Evolutionary conservation across 2,113 vertebrate species (phyloP).

Genomic region (Cariama cristata): DNA sequence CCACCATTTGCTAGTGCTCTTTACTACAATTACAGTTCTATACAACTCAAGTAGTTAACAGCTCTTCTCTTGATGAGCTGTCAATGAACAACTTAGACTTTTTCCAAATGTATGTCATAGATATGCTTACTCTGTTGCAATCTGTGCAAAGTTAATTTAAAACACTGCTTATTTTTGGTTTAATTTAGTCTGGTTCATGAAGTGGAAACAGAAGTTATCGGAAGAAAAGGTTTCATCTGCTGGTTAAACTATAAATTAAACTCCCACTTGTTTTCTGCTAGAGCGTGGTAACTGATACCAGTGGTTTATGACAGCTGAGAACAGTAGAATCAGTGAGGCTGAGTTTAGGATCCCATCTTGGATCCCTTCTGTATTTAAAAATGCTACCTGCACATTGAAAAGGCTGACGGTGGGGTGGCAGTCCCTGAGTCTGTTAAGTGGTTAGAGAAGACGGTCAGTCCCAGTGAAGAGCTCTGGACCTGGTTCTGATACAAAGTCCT

Average conservation of each 20-base stretch:
- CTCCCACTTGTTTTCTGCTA: neutral
- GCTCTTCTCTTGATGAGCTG: conserved; percentile 12
- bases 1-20: conserved; percentile 50
- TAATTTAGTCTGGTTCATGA: neutral
- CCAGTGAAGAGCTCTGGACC: neutral
- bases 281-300: neutral
- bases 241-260: neutral
- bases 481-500: neutral
- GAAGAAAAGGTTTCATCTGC: neutral
- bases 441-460: neutral
- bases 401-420: neutral
- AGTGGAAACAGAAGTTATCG: neutral
- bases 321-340: neutral
- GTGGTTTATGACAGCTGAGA: neutral
- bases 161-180: neutral
- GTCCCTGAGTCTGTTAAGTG: neutral
- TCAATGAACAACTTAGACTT: neutral
- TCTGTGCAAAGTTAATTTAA: conserved; percentile 5
- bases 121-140: neutral
- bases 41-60: neutral
- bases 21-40: neutral
- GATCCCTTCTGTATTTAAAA: neutral
- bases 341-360: neutral
- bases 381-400: neutral
- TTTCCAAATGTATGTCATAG: neutral